Percentiles rank a stretch among this genome's conserved stretches.
Evolutionary conservation across 2,797 vertebrate species (phyloP).

Genomic region (Oophaga sylvatica): DNA sequence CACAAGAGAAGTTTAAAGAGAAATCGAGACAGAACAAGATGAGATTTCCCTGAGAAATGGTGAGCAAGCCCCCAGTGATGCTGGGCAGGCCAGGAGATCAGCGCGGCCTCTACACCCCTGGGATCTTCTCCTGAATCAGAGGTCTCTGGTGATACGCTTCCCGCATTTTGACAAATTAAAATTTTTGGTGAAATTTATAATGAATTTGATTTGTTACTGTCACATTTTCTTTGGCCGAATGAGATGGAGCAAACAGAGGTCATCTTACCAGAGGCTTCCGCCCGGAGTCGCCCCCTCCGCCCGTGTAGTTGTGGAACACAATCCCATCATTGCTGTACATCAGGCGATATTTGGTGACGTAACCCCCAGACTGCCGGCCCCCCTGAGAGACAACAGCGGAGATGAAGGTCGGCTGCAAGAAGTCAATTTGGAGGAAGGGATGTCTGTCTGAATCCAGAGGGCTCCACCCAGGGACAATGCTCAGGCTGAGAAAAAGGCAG

Average conservation of each 20-base stretch:
- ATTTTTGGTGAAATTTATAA: no score
- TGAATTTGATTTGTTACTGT: no score
- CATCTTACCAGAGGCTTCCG: constrained; percentile 69
- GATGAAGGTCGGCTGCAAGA: constrained; percentile 80
- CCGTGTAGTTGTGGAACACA: constrained; percentile 75
- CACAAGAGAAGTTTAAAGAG: no score
- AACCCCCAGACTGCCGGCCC: constrained; percentile 75
- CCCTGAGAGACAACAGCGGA: constrained; percentile 81
- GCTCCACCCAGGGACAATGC: constrained; percentile 84
- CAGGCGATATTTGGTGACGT: constrained; percentile 77
- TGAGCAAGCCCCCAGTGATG: no score
- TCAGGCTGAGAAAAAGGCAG: constrained; percentile 63
- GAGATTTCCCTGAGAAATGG: no score
- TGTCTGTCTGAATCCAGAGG: constrained; percentile 74
- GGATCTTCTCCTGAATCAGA: no score
- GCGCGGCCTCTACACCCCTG: no score
- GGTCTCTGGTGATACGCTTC: no score
- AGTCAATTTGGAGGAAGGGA: constrained; percentile 84
- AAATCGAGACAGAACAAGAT: no score
- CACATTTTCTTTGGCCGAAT: no score
- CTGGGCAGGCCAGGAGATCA: no score
- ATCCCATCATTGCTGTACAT: constrained; percentile 73
- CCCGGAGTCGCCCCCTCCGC: neutral
- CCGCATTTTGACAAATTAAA: no score
- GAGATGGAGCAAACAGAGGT: neutral